A percentile compares a stretch with the other conserved stretches of the same genome.
Conservation (phyloP, 2,888 invertebrate genomes). For the Camponotus fellah region DNA sequence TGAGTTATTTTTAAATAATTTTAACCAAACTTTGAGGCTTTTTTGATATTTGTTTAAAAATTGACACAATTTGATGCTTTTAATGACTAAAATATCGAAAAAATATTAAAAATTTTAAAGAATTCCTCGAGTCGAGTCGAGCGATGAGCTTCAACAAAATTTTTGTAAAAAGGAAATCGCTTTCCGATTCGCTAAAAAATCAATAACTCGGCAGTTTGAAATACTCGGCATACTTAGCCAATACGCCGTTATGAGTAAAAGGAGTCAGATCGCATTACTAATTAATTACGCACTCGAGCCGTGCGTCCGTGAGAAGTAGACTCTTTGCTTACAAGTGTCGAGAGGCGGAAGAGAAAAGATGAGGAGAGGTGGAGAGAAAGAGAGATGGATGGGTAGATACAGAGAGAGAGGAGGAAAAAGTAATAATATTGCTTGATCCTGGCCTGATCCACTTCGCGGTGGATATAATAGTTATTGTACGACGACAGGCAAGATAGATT, state of each 20-base stretch:
- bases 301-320: conserved; percentile 55
- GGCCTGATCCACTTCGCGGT: conserved; percentile 54
- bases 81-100: background rate
- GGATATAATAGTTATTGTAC: conserved; percentile 66
- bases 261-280: conserved; percentile 47
- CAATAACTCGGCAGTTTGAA: background rate
- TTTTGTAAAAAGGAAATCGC: conserved; percentile 12
- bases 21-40: background rate
- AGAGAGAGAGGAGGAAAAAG: conserved; percentile 55
- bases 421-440: conserved; percentile 60
- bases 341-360: conserved; percentile 2
- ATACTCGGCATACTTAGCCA: background rate
- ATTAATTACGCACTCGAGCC: conserved; percentile 41
- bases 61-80: background rate
- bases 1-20: conserved; percentile 13
- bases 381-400: conserved; percentile 37
- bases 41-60: conserved; percentile 6
- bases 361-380: background rate
- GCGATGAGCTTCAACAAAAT: background rate
- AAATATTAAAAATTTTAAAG: conserved; percentile 10
- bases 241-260: conserved; percentile 47
- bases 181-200: background rate
- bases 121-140: no score
- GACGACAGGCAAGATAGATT: conserved; percentile 69
- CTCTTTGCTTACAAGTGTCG: conserved; percentile 32